Evolutionary conservation across 1,140 invertebrate genomes (phyloP).

Genomic region (Homalodisca vitripennis): DNA sequence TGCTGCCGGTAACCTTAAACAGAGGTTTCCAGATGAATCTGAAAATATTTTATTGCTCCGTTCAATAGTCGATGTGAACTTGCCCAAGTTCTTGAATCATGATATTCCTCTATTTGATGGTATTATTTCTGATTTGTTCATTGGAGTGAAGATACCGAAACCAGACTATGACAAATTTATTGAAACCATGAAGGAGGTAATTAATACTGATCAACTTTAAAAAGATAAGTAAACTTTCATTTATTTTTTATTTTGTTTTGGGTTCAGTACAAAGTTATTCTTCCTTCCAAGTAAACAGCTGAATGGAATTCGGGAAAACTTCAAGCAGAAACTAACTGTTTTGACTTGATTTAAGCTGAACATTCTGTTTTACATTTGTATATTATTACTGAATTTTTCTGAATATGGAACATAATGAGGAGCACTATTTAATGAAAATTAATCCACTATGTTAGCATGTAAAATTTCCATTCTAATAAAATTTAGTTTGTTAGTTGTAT

Average conservation of each 20-base stretch:
- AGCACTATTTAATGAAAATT: no score
- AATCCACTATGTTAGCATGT: no score
- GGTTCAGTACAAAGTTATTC: neutral
- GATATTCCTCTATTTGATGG: slow-evolving; percentile 89
- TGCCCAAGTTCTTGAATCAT: slow-evolving; percentile 87
- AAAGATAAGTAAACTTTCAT: neutral
- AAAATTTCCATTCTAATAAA: no score
- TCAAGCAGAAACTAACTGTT: no score
- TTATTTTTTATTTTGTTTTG: neutral
- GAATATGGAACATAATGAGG: no score
- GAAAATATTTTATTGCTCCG: slow-evolving; percentile 75
- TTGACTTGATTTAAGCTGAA: no score
- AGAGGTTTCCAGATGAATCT: slow-evolving; percentile 77
- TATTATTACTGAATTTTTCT: no score
- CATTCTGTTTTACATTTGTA: no score
- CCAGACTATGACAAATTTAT: slow-evolving; percentile 70
- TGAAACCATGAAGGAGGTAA: slow-evolving; percentile 52
- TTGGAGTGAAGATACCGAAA: slow-evolving; percentile 68
- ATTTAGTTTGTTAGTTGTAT: no score
- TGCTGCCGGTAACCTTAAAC: slow-evolving; percentile 84
- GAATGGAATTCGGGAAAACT: no score
- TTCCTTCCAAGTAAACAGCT: no score
- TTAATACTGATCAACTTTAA: neutral
- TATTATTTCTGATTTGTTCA: slow-evolving; percentile 91
- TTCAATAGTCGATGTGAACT: slow-evolving; percentile 89